Evolutionary conservation across 2,113 vertebrate genomes (phyloP).

Genomic region (Tenrec ecaudatus): DNA sequence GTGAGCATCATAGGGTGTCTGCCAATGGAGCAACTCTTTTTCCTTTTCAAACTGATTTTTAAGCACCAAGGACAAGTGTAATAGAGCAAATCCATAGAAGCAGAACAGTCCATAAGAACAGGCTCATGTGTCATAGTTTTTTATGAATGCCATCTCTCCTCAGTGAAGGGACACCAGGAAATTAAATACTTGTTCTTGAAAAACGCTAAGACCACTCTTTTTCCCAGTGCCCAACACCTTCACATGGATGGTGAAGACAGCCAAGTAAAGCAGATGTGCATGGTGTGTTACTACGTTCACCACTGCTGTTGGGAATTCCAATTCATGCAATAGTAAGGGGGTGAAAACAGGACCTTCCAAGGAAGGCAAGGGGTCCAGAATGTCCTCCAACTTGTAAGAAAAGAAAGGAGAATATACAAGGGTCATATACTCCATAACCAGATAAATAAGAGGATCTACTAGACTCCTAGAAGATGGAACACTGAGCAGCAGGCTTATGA

Average conservation of each 20-base stretch:
- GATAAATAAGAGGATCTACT: not conserved
- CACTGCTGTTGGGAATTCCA: not conserved
- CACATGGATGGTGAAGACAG: not conserved
- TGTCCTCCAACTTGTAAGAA: not conserved
- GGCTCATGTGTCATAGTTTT: constrained; percentile 48
- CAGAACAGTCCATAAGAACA: constrained; percentile 33
- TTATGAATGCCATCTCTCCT: not conserved
- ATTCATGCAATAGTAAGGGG: not conserved
- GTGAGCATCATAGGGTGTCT: not conserved
- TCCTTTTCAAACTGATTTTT: constrained; percentile 8
- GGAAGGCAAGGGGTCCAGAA: not conserved
- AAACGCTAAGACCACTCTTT: not conserved
- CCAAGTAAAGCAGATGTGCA: not conserved
- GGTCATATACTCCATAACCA: not conserved
- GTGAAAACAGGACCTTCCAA: not conserved
- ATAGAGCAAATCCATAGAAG: constrained; percentile 42
- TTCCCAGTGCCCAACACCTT: not conserved
- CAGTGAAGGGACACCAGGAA: not conserved
- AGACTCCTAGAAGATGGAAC: not conserved
- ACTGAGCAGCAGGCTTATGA: not conserved
- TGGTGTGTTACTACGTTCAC: not conserved
- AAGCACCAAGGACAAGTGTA: constrained; percentile 57
- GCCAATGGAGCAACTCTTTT: not conserved
- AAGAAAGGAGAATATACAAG: not conserved
- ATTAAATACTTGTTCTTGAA: not conserved